Conservation (phyloP, 2,797 vertebrate genomes). For the Mormyrops boulengeri region DNA sequence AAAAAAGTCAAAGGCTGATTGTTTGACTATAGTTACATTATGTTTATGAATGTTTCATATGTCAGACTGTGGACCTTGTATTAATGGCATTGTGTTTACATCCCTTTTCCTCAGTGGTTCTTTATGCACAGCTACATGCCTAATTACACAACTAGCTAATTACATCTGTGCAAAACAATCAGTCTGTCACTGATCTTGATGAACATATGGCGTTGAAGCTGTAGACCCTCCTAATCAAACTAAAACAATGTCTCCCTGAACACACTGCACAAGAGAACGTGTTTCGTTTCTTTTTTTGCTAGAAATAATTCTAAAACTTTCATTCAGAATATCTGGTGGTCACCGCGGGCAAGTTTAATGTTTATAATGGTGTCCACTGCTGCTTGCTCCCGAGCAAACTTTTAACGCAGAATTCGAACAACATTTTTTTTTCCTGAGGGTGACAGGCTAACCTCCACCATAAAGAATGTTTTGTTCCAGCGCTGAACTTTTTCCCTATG, state of each 20-base stretch:
- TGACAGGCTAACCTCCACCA: background rate
- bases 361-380: background rate
- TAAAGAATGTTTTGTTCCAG: background rate
- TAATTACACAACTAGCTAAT: background rate
- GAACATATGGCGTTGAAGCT: background rate
- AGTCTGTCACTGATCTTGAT: background rate
- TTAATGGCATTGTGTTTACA: background rate
- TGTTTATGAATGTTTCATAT: background rate
- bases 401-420: background rate
- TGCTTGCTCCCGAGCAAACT: background rate
- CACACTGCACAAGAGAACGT: background rate
- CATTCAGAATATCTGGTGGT: background rate
- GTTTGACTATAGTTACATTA: background rate
- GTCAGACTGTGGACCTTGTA: background rate
- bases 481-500: background rate
- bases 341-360: background rate
- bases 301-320: background rate
- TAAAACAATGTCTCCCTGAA: background rate
- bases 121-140: background rate
- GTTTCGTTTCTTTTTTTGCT: background rate
- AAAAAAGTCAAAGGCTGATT: background rate
- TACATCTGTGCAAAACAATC: background rate
- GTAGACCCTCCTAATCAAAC: background rate
- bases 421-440: background rate
- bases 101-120: background rate